Conservation (phyloP, 2,113 vertebrate species). For the Chauna torquata region DNA sequence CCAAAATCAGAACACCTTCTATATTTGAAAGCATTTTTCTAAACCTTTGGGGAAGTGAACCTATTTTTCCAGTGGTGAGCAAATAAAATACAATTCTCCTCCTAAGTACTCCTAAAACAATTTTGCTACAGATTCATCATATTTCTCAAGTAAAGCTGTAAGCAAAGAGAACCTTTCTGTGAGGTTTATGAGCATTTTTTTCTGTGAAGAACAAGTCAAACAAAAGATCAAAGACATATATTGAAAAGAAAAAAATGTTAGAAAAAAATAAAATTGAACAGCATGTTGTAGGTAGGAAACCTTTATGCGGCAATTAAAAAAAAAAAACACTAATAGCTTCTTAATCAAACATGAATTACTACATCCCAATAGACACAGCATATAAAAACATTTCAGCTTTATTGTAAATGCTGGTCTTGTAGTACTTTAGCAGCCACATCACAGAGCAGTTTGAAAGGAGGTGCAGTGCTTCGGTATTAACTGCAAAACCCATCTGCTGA, state of each 20-base stretch:
- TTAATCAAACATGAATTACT: slow-evolving; percentile 53
- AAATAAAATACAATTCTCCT: slow-evolving; percentile 54
- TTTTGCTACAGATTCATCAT: slow-evolving; percentile 56
- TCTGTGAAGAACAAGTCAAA: slow-evolving; percentile 66
- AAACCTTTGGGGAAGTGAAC: not conserved
- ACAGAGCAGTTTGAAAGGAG: slow-evolving; percentile 4
- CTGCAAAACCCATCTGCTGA: not conserved
- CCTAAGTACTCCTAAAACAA: slow-evolving; percentile 59
- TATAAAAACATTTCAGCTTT: slow-evolving; percentile 55
- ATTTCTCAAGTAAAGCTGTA: slow-evolving; percentile 65
- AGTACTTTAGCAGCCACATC: slow-evolving; percentile 38
- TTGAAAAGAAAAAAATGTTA: slow-evolving; percentile 11
- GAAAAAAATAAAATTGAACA: slow-evolving; percentile 11
- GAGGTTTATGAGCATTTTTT: slow-evolving; percentile 69
- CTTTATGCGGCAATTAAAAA: not conserved
- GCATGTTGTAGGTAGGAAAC: slow-evolving; percentile 19
- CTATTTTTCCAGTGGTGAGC: slow-evolving; percentile 28
- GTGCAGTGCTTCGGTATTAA: not conserved
- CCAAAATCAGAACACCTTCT: not conserved
- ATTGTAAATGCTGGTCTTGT: slow-evolving; percentile 1
- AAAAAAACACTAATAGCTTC: slow-evolving; percentile 23
- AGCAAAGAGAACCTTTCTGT: slow-evolving; percentile 57
- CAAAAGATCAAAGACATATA: slow-evolving; percentile 65
- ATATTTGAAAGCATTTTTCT: slow-evolving; percentile 35
- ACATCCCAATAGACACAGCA: not conserved